Evolutionary conservation across 2,797 vertebrate species (phyloP).

Genomic region (Rhynchotus rufescens): DNA sequence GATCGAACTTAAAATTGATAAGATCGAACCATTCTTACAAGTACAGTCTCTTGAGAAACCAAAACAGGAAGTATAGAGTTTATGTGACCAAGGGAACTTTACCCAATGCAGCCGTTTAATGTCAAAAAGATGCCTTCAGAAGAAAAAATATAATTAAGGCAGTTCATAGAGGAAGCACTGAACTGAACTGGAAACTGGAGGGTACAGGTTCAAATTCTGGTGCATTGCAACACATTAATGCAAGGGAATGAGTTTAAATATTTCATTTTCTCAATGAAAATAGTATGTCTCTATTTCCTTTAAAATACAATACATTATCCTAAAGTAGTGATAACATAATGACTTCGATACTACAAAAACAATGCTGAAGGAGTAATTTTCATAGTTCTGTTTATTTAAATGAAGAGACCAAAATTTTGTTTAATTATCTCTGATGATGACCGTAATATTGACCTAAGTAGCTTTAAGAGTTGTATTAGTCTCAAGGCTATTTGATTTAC

Average conservation of each 20-base stretch:
- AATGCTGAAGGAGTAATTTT: not conserved
- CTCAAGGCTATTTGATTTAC: not conserved
- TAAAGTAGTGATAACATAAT: not conserved
- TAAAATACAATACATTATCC: not conserved
- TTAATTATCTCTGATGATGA: not conserved
- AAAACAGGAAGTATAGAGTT: not conserved
- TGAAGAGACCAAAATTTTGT: not conserved
- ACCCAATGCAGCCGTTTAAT: not conserved
- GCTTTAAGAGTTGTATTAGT: not conserved
- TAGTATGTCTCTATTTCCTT: not conserved
- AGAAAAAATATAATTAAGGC: not conserved
- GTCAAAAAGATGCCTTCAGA: not conserved
- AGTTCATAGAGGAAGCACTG: not conserved
- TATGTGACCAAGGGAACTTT: not conserved
- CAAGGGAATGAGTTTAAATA: not conserved
- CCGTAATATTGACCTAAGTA: not conserved
- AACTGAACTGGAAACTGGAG: not conserved
- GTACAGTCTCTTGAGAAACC: not conserved
- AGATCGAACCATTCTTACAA: not conserved
- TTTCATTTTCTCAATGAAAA: not conserved
- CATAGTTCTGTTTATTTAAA: not conserved
- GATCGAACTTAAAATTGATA: not conserved
- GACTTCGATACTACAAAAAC: not conserved
- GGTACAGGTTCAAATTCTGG: not conserved
- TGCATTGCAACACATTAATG: not conserved